Base-by-base conservation (phyloP, 1,140 invertebrate genomes). In the Papilio helenus region DNA sequence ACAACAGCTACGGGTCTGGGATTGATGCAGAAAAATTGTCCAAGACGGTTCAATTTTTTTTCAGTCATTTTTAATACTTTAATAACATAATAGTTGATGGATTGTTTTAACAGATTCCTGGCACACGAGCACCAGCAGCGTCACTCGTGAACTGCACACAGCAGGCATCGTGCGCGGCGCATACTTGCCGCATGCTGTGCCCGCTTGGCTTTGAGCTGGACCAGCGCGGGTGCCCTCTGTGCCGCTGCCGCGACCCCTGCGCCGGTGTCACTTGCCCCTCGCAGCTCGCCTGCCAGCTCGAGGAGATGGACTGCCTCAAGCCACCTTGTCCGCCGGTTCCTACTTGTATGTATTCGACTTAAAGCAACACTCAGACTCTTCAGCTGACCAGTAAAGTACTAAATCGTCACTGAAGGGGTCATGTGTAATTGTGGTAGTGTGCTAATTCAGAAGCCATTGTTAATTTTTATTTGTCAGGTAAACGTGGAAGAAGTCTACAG, bases 171-270 rank as follows among this genome's bases (percentile, higher is more conserved):
- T 98, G 98, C 86, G 96, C 97, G 1, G 97, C 97, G 0, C 97
- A 97, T 82, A 97, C 96, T 0, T 98, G 97, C 85, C 96, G 97
- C n/a, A 98, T 98, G 97, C 95, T 98, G 76, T 98, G 98, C 88
- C 97, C 97, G 0, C 96, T 97, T 81, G 97, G 97, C 68, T 98
- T 98, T 89, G 95, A 97, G 86, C 95, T 97, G 84, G 96, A 96
- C 80, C 84, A 93, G 0, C 96, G 97, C 76, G 97, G 98, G 7
- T 98, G 98, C 89, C 96, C 96, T 0, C 93, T 97, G 20, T 98
- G 98, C 92, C 96, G 97, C 82, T 98, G 98, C 83, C 94, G 96
- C 3, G 97, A 98, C 90, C 97, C 97, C 0, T 98, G 98, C 85
- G 95, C 96, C 12, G 96, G 95, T 0, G 93, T 98, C 39, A 96